Evolutionary conservation across 2,797 vertebrate species (phyloP).

Genomic region (Serranus cabrilla): DNA sequence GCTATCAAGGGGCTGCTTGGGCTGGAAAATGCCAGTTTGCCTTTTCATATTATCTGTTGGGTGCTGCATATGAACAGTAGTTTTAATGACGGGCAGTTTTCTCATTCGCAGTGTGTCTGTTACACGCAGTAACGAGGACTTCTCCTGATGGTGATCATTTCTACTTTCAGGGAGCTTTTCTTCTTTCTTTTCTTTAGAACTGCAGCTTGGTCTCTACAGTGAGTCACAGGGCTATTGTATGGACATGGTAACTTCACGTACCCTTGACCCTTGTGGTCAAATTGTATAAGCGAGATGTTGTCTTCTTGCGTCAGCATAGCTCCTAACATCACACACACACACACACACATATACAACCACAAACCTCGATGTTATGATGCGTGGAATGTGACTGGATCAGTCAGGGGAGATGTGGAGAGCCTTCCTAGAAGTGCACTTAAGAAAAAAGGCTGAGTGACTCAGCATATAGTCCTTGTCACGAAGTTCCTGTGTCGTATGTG

Average conservation of each 20-base stretch:
- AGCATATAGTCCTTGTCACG: constrained; percentile 51
- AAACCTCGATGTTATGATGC: constrained; percentile 7
- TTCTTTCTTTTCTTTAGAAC: no score
- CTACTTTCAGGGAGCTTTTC: neutral
- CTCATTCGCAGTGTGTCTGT: neutral
- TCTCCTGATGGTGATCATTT: neutral
- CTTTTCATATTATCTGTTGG: neutral
- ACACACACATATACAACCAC: neutral
- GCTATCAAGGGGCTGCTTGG: constrained; percentile 15
- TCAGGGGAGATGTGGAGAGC: constrained; percentile 37
- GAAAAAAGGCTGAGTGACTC: constrained; percentile 75
- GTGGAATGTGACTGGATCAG: constrained; percentile 44
- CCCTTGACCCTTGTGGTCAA: neutral
- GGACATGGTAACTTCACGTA: neutral
- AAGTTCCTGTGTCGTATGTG: constrained; percentile 14
- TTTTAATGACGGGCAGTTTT: neutral
- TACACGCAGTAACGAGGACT: neutral
- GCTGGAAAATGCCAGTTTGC: neutral
- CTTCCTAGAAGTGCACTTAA: constrained; percentile 63
- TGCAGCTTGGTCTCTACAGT: neutral
- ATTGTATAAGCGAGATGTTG: neutral
- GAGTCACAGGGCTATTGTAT: constrained; percentile 1
- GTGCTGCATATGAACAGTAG: neutral
- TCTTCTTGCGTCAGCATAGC: constrained; percentile 10
- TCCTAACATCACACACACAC: neutral